Evolutionary conservation across 2,888 invertebrate species (phyloP).

Genomic region (Cephus spinipes): DNA sequence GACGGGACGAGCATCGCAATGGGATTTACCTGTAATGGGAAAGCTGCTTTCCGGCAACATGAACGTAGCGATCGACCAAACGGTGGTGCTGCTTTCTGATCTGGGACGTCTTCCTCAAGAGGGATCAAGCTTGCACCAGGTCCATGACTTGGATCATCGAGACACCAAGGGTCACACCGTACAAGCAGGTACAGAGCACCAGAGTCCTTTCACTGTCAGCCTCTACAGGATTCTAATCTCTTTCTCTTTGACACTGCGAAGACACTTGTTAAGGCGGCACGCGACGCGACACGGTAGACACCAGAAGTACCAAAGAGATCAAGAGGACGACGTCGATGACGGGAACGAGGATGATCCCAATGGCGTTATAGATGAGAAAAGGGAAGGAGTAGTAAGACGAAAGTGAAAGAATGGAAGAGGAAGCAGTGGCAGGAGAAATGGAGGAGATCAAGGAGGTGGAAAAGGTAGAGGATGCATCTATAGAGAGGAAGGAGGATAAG

Average conservation of each 20-base stretch:
- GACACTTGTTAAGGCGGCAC: slow-evolving; percentile 4
- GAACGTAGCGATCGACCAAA: slow-evolving; percentile 40
- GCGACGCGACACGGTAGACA: neutral
- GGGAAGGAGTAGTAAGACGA: neutral
- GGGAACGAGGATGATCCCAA: neutral
- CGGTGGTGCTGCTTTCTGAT: neutral
- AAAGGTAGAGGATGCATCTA: neutral
- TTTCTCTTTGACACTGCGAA: neutral
- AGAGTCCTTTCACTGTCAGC: neutral
- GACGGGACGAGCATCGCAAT: neutral
- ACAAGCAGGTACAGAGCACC: neutral
- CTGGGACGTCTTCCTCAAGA: neutral
- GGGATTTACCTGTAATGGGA: slow-evolving; percentile 63
- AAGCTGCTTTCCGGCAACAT: slow-evolving; percentile 66
- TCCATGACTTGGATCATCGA: neutral
- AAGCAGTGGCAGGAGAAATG: neutral
- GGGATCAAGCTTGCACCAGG: neutral
- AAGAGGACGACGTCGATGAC: slow-evolving; percentile 2
- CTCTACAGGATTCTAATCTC: neutral
- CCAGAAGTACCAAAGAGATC: neutral
- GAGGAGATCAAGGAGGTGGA: neutral
- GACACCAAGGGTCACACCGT: neutral
- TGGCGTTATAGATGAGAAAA: neutral
- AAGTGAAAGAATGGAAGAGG: neutral
- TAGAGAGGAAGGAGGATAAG: neutral